A percentile compares a stretch with the other conserved stretches of the same genome.
phyloP scores from a whole-genome alignment of 2,797 vertebrate species.

The Fistularia commersonii region DNA sequence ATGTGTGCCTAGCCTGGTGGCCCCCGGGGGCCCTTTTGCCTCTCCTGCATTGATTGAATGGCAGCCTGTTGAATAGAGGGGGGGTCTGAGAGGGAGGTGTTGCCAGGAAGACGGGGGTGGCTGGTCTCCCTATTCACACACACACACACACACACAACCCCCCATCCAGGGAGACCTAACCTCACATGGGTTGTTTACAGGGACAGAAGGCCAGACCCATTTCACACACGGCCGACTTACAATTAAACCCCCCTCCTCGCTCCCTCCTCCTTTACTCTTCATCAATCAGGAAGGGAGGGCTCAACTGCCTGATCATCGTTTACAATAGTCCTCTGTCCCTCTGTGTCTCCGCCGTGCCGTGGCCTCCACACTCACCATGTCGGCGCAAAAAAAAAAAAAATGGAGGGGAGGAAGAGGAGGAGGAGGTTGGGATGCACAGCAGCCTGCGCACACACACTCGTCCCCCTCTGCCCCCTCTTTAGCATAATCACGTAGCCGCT shows the following conservation, averaged over 20 bases:
- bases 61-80: slow-evolving; percentile 60
- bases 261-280: slow-evolving; percentile 52
- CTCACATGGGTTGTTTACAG: slow-evolving; percentile 66
- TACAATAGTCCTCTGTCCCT: slow-evolving; percentile 76
- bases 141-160: slow-evolving; percentile 8
- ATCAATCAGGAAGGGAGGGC: slow-evolving; percentile 65
- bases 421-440: slow-evolving; percentile 50
- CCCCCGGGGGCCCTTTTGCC: slow-evolving; percentile 56
- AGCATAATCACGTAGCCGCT: slow-evolving; percentile 40
- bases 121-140: slow-evolving; percentile 50
- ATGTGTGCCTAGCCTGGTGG: slow-evolving; percentile 48
- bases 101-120: slow-evolving; percentile 28
- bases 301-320: slow-evolving; percentile 70
- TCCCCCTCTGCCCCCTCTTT: slow-evolving; percentile 46
- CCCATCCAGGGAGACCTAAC: slow-evolving; percentile 45
- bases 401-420: slow-evolving; percentile 30
- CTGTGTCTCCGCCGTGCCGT: slow-evolving; percentile 59
- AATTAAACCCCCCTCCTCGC: slow-evolving; percentile 56
- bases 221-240: slow-evolving; percentile 72
- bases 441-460: slow-evolving; percentile 48
- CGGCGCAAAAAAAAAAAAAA: slow-evolving; percentile 65
- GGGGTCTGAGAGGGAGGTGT: slow-evolving; percentile 51
- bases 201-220: slow-evolving; percentile 66
- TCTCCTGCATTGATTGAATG: slow-evolving; percentile 57
- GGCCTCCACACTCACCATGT: slow-evolving; percentile 59